Conservation (phyloP, 2,113 vertebrate species). For the Triplophysa rosa region DNA sequence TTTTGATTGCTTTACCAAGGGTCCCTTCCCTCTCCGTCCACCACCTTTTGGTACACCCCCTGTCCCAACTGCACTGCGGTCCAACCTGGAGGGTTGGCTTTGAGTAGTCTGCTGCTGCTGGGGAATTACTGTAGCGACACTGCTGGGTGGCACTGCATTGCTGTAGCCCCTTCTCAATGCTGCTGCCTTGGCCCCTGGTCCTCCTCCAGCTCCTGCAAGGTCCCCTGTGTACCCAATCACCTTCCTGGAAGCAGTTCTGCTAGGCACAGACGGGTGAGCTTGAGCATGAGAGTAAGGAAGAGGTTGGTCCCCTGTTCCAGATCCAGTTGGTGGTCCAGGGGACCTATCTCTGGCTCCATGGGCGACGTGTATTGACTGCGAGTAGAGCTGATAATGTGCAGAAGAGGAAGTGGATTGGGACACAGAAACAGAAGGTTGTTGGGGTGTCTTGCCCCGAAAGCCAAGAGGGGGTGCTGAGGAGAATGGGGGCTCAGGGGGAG, state of each 20-base stretch:
- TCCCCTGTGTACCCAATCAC: constrained; percentile 70
- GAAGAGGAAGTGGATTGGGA: constrained; percentile 74
- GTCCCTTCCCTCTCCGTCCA: constrained; percentile 82
- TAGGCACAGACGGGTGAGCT: constrained; percentile 65
- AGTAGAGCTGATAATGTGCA: constrained; percentile 78
- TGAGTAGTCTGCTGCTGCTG: constrained; percentile 71
- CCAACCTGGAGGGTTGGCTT: constrained; percentile 68
- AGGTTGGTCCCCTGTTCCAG: constrained; percentile 60
- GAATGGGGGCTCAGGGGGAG: constrained; percentile 87
- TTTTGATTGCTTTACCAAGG: constrained; percentile 88
- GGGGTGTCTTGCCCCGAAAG: constrained; percentile 72
- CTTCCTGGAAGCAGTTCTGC: constrained; percentile 74
- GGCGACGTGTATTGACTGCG: constrained; percentile 66
- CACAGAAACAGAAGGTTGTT: constrained; percentile 75
- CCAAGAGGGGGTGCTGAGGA: constrained; percentile 80
- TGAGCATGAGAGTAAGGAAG: constrained; percentile 69
- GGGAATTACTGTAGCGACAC: constrained; percentile 72
- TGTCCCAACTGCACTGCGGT: constrained; percentile 61
- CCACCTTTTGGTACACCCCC: constrained; percentile 70
- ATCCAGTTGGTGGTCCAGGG: constrained; percentile 57
- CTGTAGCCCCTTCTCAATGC: constrained; percentile 76
- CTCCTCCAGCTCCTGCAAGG: constrained; percentile 58
- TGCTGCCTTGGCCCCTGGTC: constrained; percentile 64
- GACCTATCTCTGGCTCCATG: constrained; percentile 70
- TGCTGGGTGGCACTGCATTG: constrained; percentile 69